Conservation (phyloP, 2,113 vertebrate species). For the Rousettus leschenaultii region DNA sequence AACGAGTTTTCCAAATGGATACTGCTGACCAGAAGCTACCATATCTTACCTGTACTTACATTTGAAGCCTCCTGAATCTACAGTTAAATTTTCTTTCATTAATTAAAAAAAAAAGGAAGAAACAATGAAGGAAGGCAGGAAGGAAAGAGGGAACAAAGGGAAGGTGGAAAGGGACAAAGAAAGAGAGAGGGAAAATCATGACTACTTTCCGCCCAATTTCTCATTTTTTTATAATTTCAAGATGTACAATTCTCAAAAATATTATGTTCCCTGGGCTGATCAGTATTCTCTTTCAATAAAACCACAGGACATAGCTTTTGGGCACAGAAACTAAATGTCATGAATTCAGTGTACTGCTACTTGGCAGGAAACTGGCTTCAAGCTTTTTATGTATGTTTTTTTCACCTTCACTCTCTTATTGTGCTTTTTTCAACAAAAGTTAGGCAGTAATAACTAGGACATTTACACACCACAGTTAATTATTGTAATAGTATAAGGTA, state of each 20-base stretch:
- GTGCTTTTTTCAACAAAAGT: slow-evolving; percentile 59
- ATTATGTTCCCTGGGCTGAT: slow-evolving; percentile 54
- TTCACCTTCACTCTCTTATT: slow-evolving; percentile 54
- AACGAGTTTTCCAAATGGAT: not conserved
- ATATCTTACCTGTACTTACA: not conserved
- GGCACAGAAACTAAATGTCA: slow-evolving; percentile 65
- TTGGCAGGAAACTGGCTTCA: slow-evolving; percentile 59
- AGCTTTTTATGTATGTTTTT: slow-evolving; percentile 55
- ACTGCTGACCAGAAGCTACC: not conserved
- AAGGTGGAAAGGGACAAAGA: not conserved
- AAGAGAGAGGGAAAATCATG: not conserved
- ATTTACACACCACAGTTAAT: slow-evolving; percentile 73
- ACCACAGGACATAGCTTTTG: slow-evolving; percentile 61
- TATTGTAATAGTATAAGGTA: slow-evolving; percentile 66
- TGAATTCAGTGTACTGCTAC: slow-evolving; percentile 48
- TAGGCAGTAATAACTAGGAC: slow-evolving; percentile 68
- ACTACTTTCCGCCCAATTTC: slow-evolving; percentile 50
- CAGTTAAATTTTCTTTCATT: not conserved
- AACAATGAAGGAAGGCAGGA: rapidly evolving
- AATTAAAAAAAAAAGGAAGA: not conserved
- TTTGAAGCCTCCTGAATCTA: not conserved
- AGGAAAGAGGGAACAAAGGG: not conserved
- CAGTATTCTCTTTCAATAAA: slow-evolving; percentile 65
- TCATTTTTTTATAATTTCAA: slow-evolving; percentile 37
- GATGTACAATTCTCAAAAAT: slow-evolving; percentile 52